A percentile compares a stretch with the other conserved stretches of the same genome.
phyloP scores from a whole-genome alignment of 2,888 invertebrate species.

The Cotesia congregata region DNA sequence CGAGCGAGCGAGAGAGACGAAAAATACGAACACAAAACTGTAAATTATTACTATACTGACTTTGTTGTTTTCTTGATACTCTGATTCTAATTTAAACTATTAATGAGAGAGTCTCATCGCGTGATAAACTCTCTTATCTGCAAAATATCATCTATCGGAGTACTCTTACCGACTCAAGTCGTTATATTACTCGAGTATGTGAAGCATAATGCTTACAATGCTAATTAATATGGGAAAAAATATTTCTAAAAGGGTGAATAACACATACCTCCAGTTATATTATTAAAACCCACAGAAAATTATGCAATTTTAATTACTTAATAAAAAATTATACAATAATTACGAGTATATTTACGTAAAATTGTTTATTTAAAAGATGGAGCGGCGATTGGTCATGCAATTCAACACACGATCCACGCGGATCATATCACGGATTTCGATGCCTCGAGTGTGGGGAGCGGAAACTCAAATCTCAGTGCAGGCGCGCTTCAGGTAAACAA shows the following conservation, averaged over 20 bases:
- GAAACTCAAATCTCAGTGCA: constrained; percentile 72
- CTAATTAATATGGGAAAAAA: neutral
- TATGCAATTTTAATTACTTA: constrained; percentile 17
- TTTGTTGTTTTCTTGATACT: too few species aligned
- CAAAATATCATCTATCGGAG: neutral
- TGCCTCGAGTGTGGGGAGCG: constrained; percentile 69
- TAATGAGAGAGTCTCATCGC: neutral
- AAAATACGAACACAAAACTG: neutral
- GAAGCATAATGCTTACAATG: neutral
- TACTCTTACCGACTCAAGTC: neutral
- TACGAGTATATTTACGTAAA: neutral
- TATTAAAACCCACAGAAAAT: neutral
- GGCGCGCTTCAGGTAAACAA: constrained; percentile 72
- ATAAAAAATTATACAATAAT: constrained; percentile 17
- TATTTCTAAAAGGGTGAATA: neutral
- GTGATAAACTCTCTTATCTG: neutral
- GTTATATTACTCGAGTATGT: neutral
- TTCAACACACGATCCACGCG: constrained; percentile 54
- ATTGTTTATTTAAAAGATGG: constrained; percentile 51
- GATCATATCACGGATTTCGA: constrained; percentile 65
- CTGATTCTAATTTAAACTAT: too few species aligned
- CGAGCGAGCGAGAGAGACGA: neutral
- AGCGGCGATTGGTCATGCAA: constrained; percentile 52
- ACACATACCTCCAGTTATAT: neutral
- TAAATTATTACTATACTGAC: neutral